Evolutionary conservation across 2,888 invertebrate genomes (phyloP).

Genomic region (Dolomedes plantarius): DNA sequence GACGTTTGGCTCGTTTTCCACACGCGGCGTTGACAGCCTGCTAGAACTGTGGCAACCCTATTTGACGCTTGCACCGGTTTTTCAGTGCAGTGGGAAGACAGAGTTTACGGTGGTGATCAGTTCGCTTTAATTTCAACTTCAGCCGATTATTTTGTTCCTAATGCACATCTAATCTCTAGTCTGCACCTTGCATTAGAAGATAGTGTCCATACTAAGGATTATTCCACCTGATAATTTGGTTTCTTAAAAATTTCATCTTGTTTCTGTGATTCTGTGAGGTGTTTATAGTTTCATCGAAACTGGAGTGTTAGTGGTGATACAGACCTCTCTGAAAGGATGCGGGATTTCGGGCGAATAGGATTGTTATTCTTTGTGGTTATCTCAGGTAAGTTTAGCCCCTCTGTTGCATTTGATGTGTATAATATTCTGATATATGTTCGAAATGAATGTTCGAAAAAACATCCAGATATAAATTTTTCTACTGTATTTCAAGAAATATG

Average conservation of each 20-base stretch:
- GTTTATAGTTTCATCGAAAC: constrained; percentile 34
- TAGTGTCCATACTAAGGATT: constrained; percentile 40
- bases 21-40: constrained; percentile 45
- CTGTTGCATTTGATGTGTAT: not conserved
- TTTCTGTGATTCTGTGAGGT: constrained; percentile 15
- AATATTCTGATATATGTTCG: not conserved
- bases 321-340: constrained; percentile 41
- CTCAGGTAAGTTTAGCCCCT: constrained; percentile 34
- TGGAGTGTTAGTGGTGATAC: constrained; percentile 45
- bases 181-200: constrained; percentile 37
- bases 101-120: not conserved
- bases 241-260: not conserved
- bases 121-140: constrained; percentile 13
- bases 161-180: constrained; percentile 33
- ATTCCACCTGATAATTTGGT: constrained; percentile 22
- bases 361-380: constrained; percentile 50
- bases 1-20: constrained; percentile 32
- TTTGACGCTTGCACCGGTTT: constrained; percentile 66
- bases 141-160: constrained; percentile 37
- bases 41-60: constrained; percentile 37
- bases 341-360: constrained; percentile 61
- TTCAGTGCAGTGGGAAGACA: constrained; percentile 54
- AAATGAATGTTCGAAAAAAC: too few relatives aligned
- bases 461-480: too few relatives aligned
- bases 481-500: too few relatives aligned